Base-by-base conservation (phyloP, 2,113 vertebrate genomes). In the Scytalopus superciliaris region DNA sequence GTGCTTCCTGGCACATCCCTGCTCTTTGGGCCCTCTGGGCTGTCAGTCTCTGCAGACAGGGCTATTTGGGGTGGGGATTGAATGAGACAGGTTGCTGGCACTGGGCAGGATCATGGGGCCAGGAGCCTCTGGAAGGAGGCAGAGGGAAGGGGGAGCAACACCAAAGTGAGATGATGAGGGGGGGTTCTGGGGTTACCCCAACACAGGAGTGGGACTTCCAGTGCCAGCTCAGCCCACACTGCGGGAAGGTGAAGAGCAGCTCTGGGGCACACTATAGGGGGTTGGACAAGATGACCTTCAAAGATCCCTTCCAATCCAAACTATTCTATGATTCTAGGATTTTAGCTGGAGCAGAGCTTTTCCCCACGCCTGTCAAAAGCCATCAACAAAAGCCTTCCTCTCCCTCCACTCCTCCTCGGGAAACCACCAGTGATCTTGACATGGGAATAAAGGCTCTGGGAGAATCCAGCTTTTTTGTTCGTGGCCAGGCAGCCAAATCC, bases 381-480 rank as follows among this genome's bases (percentile, higher is more conserved):
- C 92, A 77, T 89, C 90, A 93, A 69, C 63, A 88, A 95, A 94
- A 91, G 77, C 83, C 81, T 95, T 91, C 77, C 73, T 87, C 31
- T 66, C 91, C 49, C 25, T 91, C 53, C n/a, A 21, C 49, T 87
- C 74, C 94, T 90, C 75, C 75, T 90, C 11, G 1, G n/a, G 79
- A 72, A 94, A 85, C 62, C 87, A 78, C 70, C 12, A 4, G 12
- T 6, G 3, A 82, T 78, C 67, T 91, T 30, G 27, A 87, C 66
- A 62, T 76, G 74, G 81, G 93, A 97, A 96, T 89, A 94, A 95
- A 87, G 70, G 66, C 84, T 80, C n/a, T 5, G 10, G 93, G 87
- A 95, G 89, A 88, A 95, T 62, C 75, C 52, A 56, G 93, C 80
- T 52, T 86, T 91, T 93, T 94, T 94, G 62, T 95, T 93, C 10